phyloP scores from a whole-genome alignment of 2,113 vertebrate species.

The Puma concolor region DNA sequence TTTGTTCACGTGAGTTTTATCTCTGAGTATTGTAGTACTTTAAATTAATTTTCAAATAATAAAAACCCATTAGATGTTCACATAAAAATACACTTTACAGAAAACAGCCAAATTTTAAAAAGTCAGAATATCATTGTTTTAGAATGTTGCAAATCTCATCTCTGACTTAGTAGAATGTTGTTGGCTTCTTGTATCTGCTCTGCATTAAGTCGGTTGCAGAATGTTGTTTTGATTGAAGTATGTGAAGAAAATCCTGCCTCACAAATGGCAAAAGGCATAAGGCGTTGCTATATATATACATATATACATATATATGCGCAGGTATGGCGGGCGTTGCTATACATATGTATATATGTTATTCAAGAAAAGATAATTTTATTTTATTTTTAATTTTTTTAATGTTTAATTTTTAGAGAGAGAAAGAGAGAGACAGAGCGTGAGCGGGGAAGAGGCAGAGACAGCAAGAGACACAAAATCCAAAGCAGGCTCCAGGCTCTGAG shows the following conservation, averaged over 20 bases:
- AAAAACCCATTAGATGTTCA: not conserved
- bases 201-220: not conserved
- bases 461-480: too few species aligned
- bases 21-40: not conserved
- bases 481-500: too few species aligned
- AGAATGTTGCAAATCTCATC: not conserved
- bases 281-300: too few species aligned
- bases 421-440: too few species aligned
- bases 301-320: too few species aligned
- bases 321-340: too few species aligned
- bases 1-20: not conserved
- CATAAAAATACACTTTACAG: not conserved
- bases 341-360: too few species aligned
- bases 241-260: not conserved
- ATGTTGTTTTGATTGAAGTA: not conserved
- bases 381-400: too few species aligned
- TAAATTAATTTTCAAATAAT: not conserved
- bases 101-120: not conserved
- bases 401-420: too few species aligned
- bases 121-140: not conserved
- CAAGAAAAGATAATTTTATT: not conserved
- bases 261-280: too few species aligned
- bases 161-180: not conserved
- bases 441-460: too few species aligned
- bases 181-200: not conserved